A percentile compares a stretch with the other conserved stretches of the same genome.
phyloP scores from a whole-genome alignment of 35 echinoderm and acorn worm genomes.

The Strongylocentrotus purpuratus region DNA sequence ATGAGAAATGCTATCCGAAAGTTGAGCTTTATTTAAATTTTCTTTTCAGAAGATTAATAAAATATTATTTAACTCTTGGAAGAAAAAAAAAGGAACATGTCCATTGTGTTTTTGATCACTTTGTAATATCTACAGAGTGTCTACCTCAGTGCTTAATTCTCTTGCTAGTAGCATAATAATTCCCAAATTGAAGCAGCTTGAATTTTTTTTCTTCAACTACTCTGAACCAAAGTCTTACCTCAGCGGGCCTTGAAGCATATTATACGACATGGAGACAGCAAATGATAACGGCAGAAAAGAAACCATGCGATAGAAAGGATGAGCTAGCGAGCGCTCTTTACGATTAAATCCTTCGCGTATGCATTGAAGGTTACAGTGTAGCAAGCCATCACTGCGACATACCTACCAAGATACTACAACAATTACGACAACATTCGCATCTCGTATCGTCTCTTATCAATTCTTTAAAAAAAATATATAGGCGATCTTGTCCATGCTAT shows the following conservation, averaged over 20 bases:
- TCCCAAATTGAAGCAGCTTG: background rate
- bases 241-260: background rate
- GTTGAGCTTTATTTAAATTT: background rate
- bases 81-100: background rate
- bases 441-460: background rate
- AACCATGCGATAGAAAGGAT: background rate
- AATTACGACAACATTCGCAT: background rate
- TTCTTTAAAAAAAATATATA: slow-evolving; percentile 40
- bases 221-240: background rate
- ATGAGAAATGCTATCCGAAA: background rate
- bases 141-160: background rate
- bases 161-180: background rate
- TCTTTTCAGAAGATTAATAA: background rate
- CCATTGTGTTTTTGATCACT: background rate
- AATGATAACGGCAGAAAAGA: background rate
- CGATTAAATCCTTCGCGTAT: background rate
- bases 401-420: background rate
- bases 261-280: background rate
- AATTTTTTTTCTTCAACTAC: background rate
- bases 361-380: background rate
- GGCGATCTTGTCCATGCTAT: slow-evolving; percentile 11
- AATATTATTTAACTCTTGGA: background rate
- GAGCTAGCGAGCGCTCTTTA: background rate
- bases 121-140: background rate
- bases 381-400: background rate